Evolutionary conservation across 1,140 invertebrate species (phyloP).

Genomic region (Penaeus vannamei): DNA sequence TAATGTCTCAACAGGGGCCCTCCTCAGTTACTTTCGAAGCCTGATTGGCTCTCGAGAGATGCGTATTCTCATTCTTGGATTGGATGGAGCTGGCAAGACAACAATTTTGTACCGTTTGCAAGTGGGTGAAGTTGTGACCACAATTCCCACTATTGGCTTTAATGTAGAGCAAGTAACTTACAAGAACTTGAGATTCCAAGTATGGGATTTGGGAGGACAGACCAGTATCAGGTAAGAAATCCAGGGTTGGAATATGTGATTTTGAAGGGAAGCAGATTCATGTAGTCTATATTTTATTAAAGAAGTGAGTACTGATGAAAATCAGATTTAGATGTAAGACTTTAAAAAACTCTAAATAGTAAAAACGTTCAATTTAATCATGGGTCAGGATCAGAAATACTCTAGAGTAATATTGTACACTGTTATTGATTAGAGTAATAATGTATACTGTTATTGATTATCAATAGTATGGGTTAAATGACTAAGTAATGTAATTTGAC

Average conservation of each 20-base stretch:
- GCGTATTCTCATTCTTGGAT: conserved; percentile 96
- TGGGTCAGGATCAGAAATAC: too few species aligned
- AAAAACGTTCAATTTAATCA: too few species aligned
- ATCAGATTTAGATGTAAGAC: too few species aligned
- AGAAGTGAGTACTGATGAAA: too few species aligned
- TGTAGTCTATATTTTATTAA: too few species aligned
- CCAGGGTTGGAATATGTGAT: too few species aligned
- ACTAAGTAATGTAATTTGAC: not conserved
- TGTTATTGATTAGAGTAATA: too few species aligned
- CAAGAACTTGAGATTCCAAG: conserved; percentile 97
- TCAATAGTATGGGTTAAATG: too few species aligned
- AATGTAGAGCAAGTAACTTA: conserved; percentile 98
- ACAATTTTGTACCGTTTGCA: conserved; percentile 98
- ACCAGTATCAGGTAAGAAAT: conserved; percentile 85
- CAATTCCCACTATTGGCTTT: conserved; percentile 98
- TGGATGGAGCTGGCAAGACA: conserved; percentile 98
- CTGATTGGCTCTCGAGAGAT: conserved; percentile 95
- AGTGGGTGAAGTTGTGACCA: conserved; percentile 99
- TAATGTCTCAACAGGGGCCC: conserved; percentile 81
- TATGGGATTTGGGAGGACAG: conserved; percentile 99
- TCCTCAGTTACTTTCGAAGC: conserved; percentile 95
- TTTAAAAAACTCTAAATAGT: too few species aligned
- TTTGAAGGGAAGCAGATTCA: too few species aligned
- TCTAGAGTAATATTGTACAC: too few species aligned
- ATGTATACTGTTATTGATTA: too few species aligned